phyloP scores from a whole-genome alignment of 2,888 invertebrate species.

The Limnephilus rhombicus region DNA sequence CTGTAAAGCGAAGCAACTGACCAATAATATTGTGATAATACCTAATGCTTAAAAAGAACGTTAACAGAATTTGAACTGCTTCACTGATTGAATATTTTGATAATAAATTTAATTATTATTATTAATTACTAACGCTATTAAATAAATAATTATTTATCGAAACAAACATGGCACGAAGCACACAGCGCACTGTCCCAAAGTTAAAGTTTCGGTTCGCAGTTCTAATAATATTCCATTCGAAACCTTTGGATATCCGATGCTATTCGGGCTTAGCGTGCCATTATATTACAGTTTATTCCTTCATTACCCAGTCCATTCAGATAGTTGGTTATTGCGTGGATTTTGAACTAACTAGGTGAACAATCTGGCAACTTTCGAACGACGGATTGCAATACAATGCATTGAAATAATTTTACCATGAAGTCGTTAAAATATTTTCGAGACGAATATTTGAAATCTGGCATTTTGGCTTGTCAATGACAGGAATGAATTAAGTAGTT shows the following conservation, averaged over 20 bases:
- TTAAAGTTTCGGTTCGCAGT: not conserved
- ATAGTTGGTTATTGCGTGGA: constrained; percentile 18
- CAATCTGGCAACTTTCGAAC: too few species aligned
- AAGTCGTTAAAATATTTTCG: not conserved
- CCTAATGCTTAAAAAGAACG: too few species aligned
- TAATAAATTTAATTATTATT: too few species aligned
- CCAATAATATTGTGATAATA: too few species aligned
- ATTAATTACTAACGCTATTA: not conserved
- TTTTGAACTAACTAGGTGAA: not conserved
- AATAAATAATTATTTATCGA: not conserved
- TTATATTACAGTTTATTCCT: constrained; percentile 27
- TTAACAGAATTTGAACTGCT: too few species aligned
- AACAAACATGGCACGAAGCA: not conserved
- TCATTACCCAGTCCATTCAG: constrained; percentile 27
- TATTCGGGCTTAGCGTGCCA: not conserved
- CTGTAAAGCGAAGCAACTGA: too few species aligned
- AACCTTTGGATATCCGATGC: constrained; percentile 5
- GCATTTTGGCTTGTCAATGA: not conserved
- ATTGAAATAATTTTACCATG: not conserved
- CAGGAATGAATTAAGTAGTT: not conserved
- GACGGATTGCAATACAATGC: not conserved
- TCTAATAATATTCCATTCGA: constrained; percentile 5
- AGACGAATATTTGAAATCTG: not conserved
- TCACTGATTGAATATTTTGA: too few species aligned
- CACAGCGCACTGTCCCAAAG: not conserved